A percentile compares a stretch with the other conserved stretches of the same genome.
Evolutionary conservation across 2,113 vertebrate species (phyloP).

Genomic region (Pedionomus torquatus): DNA sequence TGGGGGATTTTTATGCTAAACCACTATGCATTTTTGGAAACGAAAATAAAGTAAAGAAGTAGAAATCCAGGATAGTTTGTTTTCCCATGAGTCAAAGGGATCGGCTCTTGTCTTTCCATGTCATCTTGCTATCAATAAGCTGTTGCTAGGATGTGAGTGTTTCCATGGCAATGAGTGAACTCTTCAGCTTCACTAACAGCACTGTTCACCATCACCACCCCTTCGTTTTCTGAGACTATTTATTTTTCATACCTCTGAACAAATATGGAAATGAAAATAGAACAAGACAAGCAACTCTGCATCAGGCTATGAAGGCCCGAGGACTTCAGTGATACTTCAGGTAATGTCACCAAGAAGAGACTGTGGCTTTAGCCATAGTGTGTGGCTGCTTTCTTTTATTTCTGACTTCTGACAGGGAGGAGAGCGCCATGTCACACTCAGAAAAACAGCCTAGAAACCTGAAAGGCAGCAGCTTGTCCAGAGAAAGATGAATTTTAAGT

Average conservation of each 20-base stretch:
- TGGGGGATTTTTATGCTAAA: neutral
- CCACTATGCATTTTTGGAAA: neutral
- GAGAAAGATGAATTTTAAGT: neutral
- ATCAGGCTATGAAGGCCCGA: neutral
- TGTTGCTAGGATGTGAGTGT: slow-evolving; percentile 67
- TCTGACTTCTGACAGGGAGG: neutral
- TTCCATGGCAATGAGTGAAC: slow-evolving; percentile 69
- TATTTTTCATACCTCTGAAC: neutral
- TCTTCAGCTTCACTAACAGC: slow-evolving; percentile 33
- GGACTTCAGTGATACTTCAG: neutral
- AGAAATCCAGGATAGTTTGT: neutral
- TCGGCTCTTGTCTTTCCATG: slow-evolving; percentile 48
- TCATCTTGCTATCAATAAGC: slow-evolving; percentile 63
- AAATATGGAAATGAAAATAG: neutral
- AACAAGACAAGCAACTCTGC: neutral
- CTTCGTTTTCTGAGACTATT: neutral
- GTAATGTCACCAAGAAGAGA: neutral
- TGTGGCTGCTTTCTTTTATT: neutral
- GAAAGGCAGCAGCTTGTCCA: neutral
- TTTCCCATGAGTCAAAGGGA: slow-evolving; percentile 26
- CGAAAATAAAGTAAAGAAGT: neutral
- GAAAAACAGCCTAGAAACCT: neutral
- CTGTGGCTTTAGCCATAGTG: neutral
- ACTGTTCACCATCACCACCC: neutral
- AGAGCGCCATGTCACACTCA: neutral